Base-by-base conservation (phyloP, 1,140 invertebrate genomes). In the Leptinotarsa undecemlineata region DNA sequence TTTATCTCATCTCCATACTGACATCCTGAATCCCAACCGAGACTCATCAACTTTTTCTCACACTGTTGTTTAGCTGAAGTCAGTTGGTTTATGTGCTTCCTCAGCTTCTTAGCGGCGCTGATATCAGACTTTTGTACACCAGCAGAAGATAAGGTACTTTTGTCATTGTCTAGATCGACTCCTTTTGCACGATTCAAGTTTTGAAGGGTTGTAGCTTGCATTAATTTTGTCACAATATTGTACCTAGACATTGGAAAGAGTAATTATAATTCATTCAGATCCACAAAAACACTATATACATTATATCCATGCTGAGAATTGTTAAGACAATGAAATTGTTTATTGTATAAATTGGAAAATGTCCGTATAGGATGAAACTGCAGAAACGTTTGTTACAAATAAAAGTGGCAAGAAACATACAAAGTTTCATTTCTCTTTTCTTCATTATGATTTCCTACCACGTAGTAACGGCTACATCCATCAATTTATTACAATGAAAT, bases 191-290 rank as follows among this genome's bases (percentile, higher is more conserved):
- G 89, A 86, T 96, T 96, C 66, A 96, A 87, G 83, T 95, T 96
- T 86, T 96, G 94, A 72, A 96, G 90, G 3, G 94, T 95, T 51
- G 95, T 96, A 0, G 95, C 94, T 87, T 97, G 95, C 93, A 97
- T 96, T 76, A 97, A 93, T 88, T 96, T 95, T 26, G 92, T 95
- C 1, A 96, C 92, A 76, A 97, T 95, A 80, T 94, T 94, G 77
- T 93, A 94, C 73, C 93, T 93, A 81, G 42, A 87, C 8, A 42
- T 42, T 42, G 8, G 33, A 42, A 42, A 11, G 8, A 42, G 8
- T 11, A 42, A 86, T 61, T 60, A 48, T n/a, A 73, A 42, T 8
- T 11, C 8, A 42, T 42, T 42, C 33, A 42, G 11, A 42, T 42
- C 11, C 33, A 42, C 33, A 42, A 42, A 42, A 42, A 42, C 11